Evolutionary conservation across 2,797 vertebrate genomes (phyloP).

Genomic region (Babyrousa celebensis): DNA sequence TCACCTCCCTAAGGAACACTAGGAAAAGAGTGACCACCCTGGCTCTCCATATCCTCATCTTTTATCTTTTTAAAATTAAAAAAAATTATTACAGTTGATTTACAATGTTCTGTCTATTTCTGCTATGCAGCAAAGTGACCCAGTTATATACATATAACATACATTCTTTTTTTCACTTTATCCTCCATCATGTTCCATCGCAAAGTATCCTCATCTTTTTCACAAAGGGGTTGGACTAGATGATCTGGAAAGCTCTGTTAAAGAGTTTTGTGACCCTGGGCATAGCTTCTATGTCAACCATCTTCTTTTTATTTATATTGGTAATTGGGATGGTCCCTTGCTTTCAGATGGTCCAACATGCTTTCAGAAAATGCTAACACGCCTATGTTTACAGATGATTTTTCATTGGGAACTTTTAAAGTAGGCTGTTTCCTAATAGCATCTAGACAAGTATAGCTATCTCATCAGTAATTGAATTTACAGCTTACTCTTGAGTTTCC

Average conservation of each 20-base stretch:
- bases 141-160: no score
- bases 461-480: background rate
- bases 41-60: background rate
- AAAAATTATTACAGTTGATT: no score
- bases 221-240: background rate
- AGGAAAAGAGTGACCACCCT: background rate
- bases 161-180: no score
- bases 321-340: background rate
- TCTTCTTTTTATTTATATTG: background rate
- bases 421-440: background rate
- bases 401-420: background rate
- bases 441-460: background rate
- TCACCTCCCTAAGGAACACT: background rate
- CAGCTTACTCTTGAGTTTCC: background rate
- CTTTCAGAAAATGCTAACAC: constrained; percentile 51
- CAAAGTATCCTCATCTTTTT: background rate
- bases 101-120: no score
- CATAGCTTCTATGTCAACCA: background rate
- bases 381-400: background rate
- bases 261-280: background rate
- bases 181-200: no score
- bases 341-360: background rate
- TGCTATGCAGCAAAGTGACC: no score
- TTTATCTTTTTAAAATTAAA: background rate
- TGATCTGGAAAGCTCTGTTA: background rate